Base-by-base conservation (phyloP, 2,113 vertebrate genomes). In the Fulmarus glacialis region DNA sequence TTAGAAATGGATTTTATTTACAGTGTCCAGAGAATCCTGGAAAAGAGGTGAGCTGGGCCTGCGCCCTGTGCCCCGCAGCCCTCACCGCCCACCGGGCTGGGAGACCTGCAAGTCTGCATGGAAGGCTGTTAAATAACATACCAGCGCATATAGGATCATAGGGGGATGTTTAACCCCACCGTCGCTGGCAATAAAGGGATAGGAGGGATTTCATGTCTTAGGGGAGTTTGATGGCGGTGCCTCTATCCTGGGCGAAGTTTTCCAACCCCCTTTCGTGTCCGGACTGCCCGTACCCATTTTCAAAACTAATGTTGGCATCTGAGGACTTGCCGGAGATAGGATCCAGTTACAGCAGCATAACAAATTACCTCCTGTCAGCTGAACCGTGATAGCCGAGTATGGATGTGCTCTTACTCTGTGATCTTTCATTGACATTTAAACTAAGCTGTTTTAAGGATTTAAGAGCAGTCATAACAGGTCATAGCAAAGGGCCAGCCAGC, bases 1-100 rank as follows among this genome's bases (percentile, higher is more conserved):
- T 97, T 81, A 95, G 86, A 95, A 97, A 96, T 66, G 71, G 86
- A 95, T 97, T 98, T 97, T 94, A 92, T 97, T 96, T 97, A 80
- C 34, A 62, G 60, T 67, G n/a, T 59, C 40, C 90, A 93, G 82
- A 86, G 67, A 64, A 86, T 80, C 81, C 70, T 0, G 47, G 84
- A 4, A 7, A 58, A 64, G 82, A 79, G 73, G 4, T 15, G 64
- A 72, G 52, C 47, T 17, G 38, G 52, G 71, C 62, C 60, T 56
- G 32, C 48, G 45, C 53, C 77, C 71, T 23, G 42, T 80, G 29
- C 47, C 36, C 62, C 8, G 1, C 21, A 34, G 14, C 18, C 56
- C 74, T 70, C 45, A 9, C 15, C 21, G 4, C 40, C 48, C 30
- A 12, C 22, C 75, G 53, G 89, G 5, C 42, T 21, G 47, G 42